Conservation (phyloP, 1,140 invertebrate species). For the Lordiphosa stackelbergi region DNA sequence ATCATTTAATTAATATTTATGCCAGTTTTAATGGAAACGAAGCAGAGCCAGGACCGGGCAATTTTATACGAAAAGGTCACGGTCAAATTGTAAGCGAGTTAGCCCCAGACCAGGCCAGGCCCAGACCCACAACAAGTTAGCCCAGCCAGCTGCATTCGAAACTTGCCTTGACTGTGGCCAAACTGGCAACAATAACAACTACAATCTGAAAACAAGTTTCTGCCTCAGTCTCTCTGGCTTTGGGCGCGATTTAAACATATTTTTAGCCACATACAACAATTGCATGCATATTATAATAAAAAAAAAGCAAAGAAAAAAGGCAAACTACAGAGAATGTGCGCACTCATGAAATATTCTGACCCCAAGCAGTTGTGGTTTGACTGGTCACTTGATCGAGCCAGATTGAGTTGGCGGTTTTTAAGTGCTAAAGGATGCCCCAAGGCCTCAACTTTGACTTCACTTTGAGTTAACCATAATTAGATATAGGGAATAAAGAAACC, state of each 20-base stretch:
- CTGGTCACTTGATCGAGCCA: constrained; percentile 37
- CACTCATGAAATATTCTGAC: constrained; percentile 64
- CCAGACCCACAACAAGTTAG: constrained; percentile 61
- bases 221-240: constrained; percentile 29
- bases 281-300: constrained; percentile 68
- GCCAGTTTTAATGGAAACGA: constrained; percentile 41
- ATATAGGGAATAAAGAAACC: not conserved
- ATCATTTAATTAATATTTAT: constrained; percentile 74
- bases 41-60: constrained; percentile 23
- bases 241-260: constrained; percentile 74
- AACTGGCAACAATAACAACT: constrained; percentile 42
- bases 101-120: constrained; percentile 6
- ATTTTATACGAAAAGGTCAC: constrained; percentile 58
- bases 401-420: constrained; percentile 1
- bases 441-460: no score
- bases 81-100: constrained; percentile 62
- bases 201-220: constrained; percentile 56
- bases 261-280: constrained; percentile 70
- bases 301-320: constrained; percentile 11
- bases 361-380: constrained; percentile 68
- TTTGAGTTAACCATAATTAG: no score
- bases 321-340: constrained; percentile 10
- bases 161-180: constrained; percentile 62
- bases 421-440: not conserved
- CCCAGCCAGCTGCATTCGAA: constrained; percentile 45